Conservation (phyloP, 2,888 invertebrate genomes). For the Tenthredo livida region DNA sequence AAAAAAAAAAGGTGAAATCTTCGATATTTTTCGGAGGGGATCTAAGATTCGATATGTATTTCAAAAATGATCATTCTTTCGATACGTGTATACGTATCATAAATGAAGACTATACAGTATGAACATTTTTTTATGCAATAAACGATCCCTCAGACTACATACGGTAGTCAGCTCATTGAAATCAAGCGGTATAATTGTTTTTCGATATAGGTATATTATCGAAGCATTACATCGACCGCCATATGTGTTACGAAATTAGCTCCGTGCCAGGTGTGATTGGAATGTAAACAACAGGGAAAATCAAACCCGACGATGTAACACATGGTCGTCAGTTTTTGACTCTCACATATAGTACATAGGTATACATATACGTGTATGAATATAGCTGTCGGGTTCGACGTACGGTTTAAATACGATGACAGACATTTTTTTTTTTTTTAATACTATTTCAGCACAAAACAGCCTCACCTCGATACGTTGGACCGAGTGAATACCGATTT, state of each 20-base stretch:
- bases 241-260: slow-evolving; percentile 11
- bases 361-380: not conserved
- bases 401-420: slow-evolving; percentile 1
- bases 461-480: not conserved
- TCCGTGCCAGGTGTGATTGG: slow-evolving; percentile 5
- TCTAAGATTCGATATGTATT: not conserved
- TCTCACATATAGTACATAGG: not conserved
- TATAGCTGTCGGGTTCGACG: slow-evolving; percentile 35
- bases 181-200: not conserved
- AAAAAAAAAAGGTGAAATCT: not conserved
- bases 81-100: not conserved
- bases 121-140: not conserved
- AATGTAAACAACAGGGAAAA: slow-evolving; percentile 23
- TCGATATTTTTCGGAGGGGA: not conserved
- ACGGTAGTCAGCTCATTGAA: not conserved
- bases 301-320: not conserved
- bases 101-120: not conserved
- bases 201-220: not conserved
- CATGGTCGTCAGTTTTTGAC: not conserved
- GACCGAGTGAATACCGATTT: slow-evolving; percentile 1
- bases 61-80: not conserved
- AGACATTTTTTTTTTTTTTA: slow-evolving; percentile 13
- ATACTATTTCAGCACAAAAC: not conserved
- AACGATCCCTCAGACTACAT: not conserved
- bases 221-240: slow-evolving; percentile 18